Base-by-base conservation (phyloP, 2,888 invertebrate genomes). In the Parnassius smintheus region DNA sequence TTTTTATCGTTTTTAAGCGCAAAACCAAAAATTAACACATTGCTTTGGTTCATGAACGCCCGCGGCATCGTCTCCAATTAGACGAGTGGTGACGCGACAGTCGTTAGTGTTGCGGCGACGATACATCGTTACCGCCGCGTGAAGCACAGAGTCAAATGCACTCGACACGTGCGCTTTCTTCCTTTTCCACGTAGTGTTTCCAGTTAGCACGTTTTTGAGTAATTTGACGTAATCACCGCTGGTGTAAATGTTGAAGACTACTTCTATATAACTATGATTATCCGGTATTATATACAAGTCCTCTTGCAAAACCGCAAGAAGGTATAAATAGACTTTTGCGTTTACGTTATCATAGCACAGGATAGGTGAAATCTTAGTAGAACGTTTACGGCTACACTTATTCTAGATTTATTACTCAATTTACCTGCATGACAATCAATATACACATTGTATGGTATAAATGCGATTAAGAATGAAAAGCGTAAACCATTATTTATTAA, bases 81-180 rank as follows among this genome's bases (percentile, higher is more conserved):
- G 63, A 52, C 61, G 64, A 71, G 57, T 48, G 54, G 11, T 54
- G 46, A 53, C 64, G 60, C 64, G 62, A 50, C 59, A 58, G 68
- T 65, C 65, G 65, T 66, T 65, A 65, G 65, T 54, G 61, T 42
- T 55, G 65, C 52, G 63, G 62, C 64, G 64, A 54, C 52, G 46
- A 54, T 69, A 69, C 70, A 66, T 75, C 73, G 72, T 75, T 72
- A 74, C 61, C 59, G 65, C 48, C 59, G 53, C 56, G 25, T 62
- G 64, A 57, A 61, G 56, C 53, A 58, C 65, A 18, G 18, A 61
- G 58, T 61, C 61, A 12, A 42, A 45, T 18, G 56, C 66, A 63
- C 66, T 64, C 65, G 63, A 66, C 66, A 68, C 68, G 67, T 62
- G 58, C 56, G 56, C 54, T 65, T 56, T 61, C 58, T 52, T 56